Evolutionary conservation across 1,140 invertebrate genomes (phyloP).

Genomic region (Macrobrachium rosenbergii): DNA sequence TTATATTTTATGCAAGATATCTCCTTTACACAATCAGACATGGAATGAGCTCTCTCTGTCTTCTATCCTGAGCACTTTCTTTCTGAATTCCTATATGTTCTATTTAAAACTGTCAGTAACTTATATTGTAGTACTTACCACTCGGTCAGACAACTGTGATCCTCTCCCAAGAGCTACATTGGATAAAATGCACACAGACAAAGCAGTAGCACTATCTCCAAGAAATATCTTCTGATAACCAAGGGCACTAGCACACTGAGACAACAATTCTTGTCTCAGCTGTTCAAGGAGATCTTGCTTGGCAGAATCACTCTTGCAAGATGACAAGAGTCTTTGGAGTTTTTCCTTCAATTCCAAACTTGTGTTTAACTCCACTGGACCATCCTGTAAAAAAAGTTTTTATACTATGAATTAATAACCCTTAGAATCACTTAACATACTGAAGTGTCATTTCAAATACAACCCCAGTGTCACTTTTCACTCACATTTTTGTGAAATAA

Average conservation of each 20-base stretch:
- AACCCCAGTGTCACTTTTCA: too few relatives aligned
- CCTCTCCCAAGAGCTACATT: constrained; percentile 47
- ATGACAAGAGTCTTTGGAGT: not conserved
- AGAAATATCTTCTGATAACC: constrained; percentile 35
- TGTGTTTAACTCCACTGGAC: not conserved
- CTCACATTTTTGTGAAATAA: too few relatives aligned
- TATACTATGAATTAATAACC: too few relatives aligned
- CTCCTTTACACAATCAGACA: too few relatives aligned
- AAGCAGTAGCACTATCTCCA: constrained; percentile 23
- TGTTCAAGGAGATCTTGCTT: constrained; percentile 40
- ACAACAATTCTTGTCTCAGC: constrained; percentile 20
- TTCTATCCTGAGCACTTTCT: not conserved
- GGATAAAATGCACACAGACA: constrained; percentile 26
- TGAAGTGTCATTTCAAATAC: not conserved
- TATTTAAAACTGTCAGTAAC: not conserved
- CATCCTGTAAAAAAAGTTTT: constrained; percentile 13
- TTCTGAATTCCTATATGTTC: too few relatives aligned
- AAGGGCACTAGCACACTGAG: constrained; percentile 31
- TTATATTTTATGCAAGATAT: too few relatives aligned
- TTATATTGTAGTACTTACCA: constrained; percentile 27
- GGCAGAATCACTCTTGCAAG: constrained; percentile 35
- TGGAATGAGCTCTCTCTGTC: too few relatives aligned
- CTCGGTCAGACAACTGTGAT: constrained; percentile 34
- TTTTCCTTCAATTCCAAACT: not conserved
- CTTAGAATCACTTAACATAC: not conserved